Evolutionary conservation across 2,797 vertebrate species (phyloP), one percentile per base, ranked within the genome.

Genomic region (Cryptoprocta ferox): DNA sequence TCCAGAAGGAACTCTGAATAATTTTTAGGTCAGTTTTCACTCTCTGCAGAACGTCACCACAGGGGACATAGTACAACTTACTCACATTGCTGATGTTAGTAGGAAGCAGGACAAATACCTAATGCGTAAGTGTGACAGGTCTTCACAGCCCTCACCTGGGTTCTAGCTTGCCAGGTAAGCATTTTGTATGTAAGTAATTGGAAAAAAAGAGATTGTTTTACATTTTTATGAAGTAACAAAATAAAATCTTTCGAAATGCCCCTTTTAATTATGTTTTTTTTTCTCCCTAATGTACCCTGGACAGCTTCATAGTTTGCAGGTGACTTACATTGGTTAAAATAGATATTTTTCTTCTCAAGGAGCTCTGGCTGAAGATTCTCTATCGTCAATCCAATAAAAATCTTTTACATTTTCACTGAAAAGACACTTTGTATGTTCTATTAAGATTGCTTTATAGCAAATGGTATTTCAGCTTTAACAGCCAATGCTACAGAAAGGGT

Each of bases 341-440:
- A 96, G 42, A 10, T 75, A 10, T 65, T 78, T 78, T 94, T 95
- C 70, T 89, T 45, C 39, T 45, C 45, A 65, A 45, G n/a, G 53
- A 84, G 73, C 89, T 92, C 63, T 91, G 81, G 66, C 21, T 97
- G 53, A 96, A 91, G 80, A 95, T 89, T 91, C 97, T 94, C 50
- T 18, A 80, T 86, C 13, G 56, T 95, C 89, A 96, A 81, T 59
- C 42, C 5, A 37, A 92, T 73, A 96, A 91, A 96, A 98, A 95
- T 56, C 26, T 71, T 97, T 96, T 75, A 70, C 0, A 0, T n/a
- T 76, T 95, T 97, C 94, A 94, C 32, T 79, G 97, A 93, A 86
- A 97, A 97, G 96, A 66, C 59, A 95, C 6, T 97, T 88, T 76
- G 70, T 61, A 61, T 66, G 86, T 98, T 98, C 97, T 53, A 81